Percentiles rank a stretch among this genome's conserved stretches.
Evolutionary conservation across 2,113 vertebrate species (phyloP).

Genomic region (Reinhardtius hippoglossoides): DNA sequence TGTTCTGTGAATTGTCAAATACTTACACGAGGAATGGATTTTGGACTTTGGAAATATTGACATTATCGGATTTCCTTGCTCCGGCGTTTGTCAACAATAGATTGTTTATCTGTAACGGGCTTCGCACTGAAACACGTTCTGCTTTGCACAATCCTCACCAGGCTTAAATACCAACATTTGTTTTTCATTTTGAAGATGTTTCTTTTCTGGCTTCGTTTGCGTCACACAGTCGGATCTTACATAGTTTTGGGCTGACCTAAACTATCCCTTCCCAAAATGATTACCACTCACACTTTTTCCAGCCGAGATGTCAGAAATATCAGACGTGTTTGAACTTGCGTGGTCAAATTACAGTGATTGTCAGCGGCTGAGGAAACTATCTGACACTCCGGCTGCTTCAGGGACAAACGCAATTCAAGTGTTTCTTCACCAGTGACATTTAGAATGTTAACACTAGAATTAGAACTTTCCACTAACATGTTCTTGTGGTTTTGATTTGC

Average conservation of each 20-base stretch:
- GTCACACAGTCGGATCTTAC: conserved; percentile 4
- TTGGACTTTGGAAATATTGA: conserved; percentile 65
- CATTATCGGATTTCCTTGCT: conserved; percentile 6
- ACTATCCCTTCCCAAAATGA: conserved; percentile 31
- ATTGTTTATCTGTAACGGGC: conserved; percentile 7
- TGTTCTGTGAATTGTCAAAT: not conserved
- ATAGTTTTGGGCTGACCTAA: conserved; percentile 49
- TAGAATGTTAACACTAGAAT: not conserved
- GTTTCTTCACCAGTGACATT: not conserved
- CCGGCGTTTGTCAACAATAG: conserved; percentile 21
- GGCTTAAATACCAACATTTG: not conserved
- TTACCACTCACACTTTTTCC: conserved; percentile 37
- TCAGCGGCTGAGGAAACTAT: conserved; percentile 13
- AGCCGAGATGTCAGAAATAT: conserved; percentile 36
- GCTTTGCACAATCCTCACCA: not conserved
- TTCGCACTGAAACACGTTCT: not conserved
- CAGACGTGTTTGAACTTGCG: conserved; percentile 54
- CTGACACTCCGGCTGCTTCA: not conserved
- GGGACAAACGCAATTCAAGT: not conserved
- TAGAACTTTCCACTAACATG: not conserved
- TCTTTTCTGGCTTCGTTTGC: not conserved
- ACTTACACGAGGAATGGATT: conserved; percentile 42
- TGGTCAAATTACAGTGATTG: conserved; percentile 38
- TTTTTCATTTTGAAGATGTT: not conserved
- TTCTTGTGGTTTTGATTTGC: conserved; percentile 51